These are phyloP conservation scores for Oryzias javanicus DNA, from an alignment of 2,113 vertebrate genomes.

Conservation along the genomic window DNA sequence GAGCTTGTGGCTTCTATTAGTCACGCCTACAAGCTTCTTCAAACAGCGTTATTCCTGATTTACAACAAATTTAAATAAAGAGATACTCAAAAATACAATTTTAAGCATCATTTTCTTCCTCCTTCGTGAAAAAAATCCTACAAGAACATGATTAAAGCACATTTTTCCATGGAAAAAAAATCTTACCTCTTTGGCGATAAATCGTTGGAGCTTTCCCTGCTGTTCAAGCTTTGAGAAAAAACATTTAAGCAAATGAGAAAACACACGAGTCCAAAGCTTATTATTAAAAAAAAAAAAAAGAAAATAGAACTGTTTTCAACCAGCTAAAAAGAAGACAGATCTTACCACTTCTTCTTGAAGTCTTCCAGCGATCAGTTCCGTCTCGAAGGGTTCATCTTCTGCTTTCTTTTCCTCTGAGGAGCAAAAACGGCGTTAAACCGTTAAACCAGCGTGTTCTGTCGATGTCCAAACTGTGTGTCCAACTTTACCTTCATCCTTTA, in stretches of 20 bases:
- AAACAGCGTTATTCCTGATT: no score
- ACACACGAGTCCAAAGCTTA: no score
- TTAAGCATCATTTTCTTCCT: no score
- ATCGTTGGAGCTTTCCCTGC: constrained; percentile 88
- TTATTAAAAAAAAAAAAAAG: no score
- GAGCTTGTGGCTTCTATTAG: no score
- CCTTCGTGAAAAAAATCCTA: no score
- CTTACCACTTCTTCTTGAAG: constrained; percentile 93
- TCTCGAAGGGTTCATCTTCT: constrained; percentile 78
- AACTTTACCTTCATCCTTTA: constrained; percentile 82
- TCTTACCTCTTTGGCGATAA: constrained; percentile 88
- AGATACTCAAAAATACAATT: no score
- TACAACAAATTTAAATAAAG: no score
- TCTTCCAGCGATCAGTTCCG: constrained; percentile 83
- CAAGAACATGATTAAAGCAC: no score
- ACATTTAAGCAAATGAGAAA: neutral
- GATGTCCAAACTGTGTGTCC: accelerated
- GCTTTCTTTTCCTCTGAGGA: constrained; percentile 83
- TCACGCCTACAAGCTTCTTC: no score
- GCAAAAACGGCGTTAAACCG: constrained; percentile 3
- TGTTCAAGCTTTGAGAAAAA: constrained; percentile 85
- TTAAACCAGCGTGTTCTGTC: neutral
- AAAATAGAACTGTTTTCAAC: neutral
- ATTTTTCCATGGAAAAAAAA: neutral
- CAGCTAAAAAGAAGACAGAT: neutral